These are phyloP conservation scores for Pituophis catenifer DNA, from an alignment of 2,113 vertebrate genomes.

Conservation along the genomic window DNA sequence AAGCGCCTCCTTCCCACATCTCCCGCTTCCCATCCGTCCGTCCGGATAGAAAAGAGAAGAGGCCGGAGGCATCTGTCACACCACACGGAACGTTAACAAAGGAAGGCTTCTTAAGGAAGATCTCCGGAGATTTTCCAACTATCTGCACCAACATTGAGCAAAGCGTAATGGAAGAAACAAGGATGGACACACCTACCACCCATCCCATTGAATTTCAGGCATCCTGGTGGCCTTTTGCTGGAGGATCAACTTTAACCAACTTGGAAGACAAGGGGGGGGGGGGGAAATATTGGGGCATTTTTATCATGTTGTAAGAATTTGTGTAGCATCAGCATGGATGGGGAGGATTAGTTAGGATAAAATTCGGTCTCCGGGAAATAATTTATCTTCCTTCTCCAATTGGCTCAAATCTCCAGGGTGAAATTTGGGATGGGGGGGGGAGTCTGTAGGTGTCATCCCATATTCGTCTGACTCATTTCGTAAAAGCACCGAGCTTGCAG, in stretches of 20 bases:
- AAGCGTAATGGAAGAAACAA: neutral
- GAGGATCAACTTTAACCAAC: neutral
- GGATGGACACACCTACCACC: neutral
- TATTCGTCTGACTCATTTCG: neutral
- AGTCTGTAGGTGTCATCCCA: neutral
- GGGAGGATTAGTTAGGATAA: neutral
- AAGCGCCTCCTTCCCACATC: constrained; percentile 5
- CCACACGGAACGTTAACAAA: neutral
- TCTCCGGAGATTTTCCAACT: neutral
- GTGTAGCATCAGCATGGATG: neutral
- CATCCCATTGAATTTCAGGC: neutral
- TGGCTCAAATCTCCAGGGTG: too few relatives aligned
- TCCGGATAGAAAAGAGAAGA: neutral
- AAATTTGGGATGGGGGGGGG: neutral
- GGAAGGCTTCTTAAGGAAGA: neutral
- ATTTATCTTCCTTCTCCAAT: neutral
- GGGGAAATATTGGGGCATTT: neutral
- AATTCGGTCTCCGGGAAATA: neutral
- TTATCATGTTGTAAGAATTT: neutral
- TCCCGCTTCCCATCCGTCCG: neutral
- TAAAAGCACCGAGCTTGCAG: neutral
- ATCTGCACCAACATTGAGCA: neutral
- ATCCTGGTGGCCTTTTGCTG: neutral
- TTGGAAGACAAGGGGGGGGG: neutral
- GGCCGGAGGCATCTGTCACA: neutral